phyloP scores from a whole-genome alignment of 2,113 vertebrate species.

The Ondatra zibethicus region DNA sequence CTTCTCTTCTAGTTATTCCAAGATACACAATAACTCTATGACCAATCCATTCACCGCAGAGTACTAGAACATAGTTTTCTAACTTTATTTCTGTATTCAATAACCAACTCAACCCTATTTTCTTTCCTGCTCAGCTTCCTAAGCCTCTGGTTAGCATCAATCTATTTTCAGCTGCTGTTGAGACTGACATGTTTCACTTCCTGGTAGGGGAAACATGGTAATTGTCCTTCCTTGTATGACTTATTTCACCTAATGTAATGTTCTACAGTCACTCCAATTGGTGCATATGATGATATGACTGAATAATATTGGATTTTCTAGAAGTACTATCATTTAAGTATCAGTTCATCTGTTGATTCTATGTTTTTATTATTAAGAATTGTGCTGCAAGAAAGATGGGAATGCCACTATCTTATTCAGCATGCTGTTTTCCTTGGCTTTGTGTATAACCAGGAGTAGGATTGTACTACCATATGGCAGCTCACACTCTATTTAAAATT shows the following conservation, averaged over 20 bases:
- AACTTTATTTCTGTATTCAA: neutral
- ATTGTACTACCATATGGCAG: neutral
- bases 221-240: neutral
- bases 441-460: neutral
- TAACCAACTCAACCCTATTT: too few relatives aligned
- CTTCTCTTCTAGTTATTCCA: neutral
- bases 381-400: neutral
- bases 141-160: neutral
- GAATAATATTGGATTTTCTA: neutral
- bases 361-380: neutral
- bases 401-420: neutral
- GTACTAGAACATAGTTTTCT: neutral
- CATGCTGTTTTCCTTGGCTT: neutral
- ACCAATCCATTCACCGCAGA: too few relatives aligned
- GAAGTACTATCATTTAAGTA: neutral
- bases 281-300: neutral
- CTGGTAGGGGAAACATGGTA: neutral
- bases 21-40: neutral
- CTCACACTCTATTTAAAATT: neutral
- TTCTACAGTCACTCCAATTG: neutral
- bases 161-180: neutral
- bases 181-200: neutral
- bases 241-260: neutral
- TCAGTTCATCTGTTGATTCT: neutral
- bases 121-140: neutral